Conservation (phyloP, 2,113 vertebrate species). For the Amia ocellicauda region DNA sequence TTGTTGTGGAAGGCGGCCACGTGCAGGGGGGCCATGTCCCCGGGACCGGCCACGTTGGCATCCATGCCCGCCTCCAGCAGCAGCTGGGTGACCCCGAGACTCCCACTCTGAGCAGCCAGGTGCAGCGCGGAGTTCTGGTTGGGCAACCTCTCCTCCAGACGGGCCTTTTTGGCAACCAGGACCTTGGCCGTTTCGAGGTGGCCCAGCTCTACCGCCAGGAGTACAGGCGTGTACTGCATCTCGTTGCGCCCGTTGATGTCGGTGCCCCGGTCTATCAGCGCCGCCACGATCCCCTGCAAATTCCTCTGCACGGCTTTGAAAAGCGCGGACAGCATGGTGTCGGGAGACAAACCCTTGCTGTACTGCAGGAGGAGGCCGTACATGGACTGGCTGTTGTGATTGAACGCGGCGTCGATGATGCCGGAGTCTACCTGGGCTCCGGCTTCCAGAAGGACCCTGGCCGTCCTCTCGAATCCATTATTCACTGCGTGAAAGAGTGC, state of each 20-base stretch:
- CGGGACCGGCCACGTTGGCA: conserved; percentile 49
- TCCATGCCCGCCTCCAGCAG: conserved; percentile 57
- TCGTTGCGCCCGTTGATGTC: conserved; percentile 53
- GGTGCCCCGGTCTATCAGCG: conserved; percentile 58
- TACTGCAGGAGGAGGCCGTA: conserved; percentile 55
- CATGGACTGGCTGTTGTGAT: conserved; percentile 48
- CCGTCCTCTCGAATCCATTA: conserved; percentile 49
- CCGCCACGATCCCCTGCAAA: conserved; percentile 40
- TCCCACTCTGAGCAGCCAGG: conserved; percentile 59
- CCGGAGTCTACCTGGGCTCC: conserved; percentile 40
- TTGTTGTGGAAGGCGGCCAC: conserved; percentile 51
- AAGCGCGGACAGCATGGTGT: conserved; percentile 50
- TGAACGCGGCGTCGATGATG: conserved; percentile 50
- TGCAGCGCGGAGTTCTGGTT: conserved; percentile 64
- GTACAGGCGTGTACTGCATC: conserved; percentile 66
- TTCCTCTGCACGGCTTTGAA: conserved; percentile 72
- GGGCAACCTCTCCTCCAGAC: conserved; percentile 43
- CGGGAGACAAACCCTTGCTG: conserved; percentile 43
- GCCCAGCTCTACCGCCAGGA: conserved; percentile 62
- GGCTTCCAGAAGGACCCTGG: conserved; percentile 42
- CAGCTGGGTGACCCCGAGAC: conserved; percentile 44
- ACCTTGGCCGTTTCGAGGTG: conserved; percentile 58
- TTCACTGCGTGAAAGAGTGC: conserved; percentile 62
- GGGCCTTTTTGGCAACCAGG: conserved; percentile 52
- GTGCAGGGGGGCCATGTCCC: conserved; percentile 60